Evolutionary conservation across 2,888 invertebrate genomes (phyloP).

Genomic region (Atethmia centrago): DNA sequence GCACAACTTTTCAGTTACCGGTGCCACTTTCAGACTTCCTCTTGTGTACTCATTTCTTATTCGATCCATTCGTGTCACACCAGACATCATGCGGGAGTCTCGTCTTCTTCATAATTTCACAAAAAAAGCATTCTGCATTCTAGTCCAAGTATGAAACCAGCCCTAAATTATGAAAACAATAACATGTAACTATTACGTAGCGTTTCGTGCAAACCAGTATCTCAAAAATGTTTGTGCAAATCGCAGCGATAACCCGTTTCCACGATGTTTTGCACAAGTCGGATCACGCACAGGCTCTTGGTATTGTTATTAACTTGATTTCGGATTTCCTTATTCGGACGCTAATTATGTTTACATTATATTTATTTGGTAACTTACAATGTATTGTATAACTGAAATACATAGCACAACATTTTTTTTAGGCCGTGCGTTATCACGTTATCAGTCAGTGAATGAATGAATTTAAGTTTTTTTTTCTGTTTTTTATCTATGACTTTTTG

Average conservation of each 20-base stretch:
- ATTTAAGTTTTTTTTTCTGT: too few species aligned
- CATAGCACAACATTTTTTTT: too few species aligned
- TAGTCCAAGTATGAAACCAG: slow-evolving; percentile 19
- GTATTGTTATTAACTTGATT: slow-evolving; percentile 17
- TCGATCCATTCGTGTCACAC: too few species aligned
- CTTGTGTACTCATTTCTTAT: too few species aligned
- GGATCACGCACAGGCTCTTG: slow-evolving; percentile 27
- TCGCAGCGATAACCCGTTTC: slow-evolving; percentile 39
- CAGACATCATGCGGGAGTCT: too few species aligned
- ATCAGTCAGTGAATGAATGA: too few species aligned
- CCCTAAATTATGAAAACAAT: slow-evolving; percentile 39
- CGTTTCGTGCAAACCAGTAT: slow-evolving; percentile 47
- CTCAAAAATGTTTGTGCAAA: slow-evolving; percentile 52
- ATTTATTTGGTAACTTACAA: neutral
- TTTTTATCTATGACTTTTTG: too few species aligned
- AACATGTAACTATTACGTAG: slow-evolving; percentile 45
- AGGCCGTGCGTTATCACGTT: too few species aligned
- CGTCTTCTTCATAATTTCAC: neutral
- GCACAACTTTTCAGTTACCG: too few species aligned
- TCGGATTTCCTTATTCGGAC: slow-evolving; percentile 26
- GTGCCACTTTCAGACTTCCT: too few species aligned
- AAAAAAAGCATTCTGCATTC: slow-evolving; percentile 3
- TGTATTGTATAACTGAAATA: too few species aligned
- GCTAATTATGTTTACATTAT: slow-evolving; percentile 1
- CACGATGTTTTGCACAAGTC: slow-evolving; percentile 54